A percentile compares a stretch with the other conserved stretches of the same genome.
Conservation (phyloP, 2,113 vertebrate genomes). For the Jaculus jaculus region DNA sequence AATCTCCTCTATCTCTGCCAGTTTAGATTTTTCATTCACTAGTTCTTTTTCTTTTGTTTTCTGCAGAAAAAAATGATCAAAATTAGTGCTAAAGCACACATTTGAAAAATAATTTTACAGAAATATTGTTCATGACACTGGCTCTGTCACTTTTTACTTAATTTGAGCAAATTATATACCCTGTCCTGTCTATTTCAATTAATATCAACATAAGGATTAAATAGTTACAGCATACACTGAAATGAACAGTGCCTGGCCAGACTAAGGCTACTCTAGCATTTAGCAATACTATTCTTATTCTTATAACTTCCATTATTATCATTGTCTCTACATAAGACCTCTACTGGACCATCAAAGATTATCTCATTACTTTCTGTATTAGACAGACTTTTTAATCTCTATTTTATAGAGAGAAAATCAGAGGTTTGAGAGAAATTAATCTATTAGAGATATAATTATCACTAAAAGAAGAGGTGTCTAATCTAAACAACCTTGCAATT, state of each 20-base stretch:
- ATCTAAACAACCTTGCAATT: background rate
- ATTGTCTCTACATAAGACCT: background rate
- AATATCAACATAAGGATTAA: background rate
- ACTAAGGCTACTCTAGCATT: constrained; percentile 9
- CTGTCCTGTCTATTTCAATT: background rate
- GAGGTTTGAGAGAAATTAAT: constrained; percentile 3
- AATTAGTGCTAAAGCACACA: constrained; percentile 46
- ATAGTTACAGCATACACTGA: background rate
- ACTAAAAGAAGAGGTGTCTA: background rate
- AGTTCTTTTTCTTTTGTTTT: constrained; percentile 90
- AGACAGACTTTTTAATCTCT: constrained; percentile 16
- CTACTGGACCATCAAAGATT: background rate
- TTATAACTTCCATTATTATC: background rate
- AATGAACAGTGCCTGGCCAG: background rate
- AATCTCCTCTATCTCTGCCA: constrained; percentile 89
- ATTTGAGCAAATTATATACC: background rate
- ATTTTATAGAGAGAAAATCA: constrained; percentile 28
- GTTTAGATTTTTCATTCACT: constrained; percentile 89
- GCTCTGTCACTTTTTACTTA: background rate
- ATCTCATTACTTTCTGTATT: background rate
- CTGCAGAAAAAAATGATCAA: constrained; percentile 81
- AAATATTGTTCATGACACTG: constrained; percentile 12
- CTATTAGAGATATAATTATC: background rate
- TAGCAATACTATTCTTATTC: background rate
- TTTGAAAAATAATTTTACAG: constrained; percentile 24